Evolutionary conservation across 2,113 vertebrate genomes (phyloP), one percentile per base, ranked within the genome.

Genomic region (Recurvirostra avosetta): DNA sequence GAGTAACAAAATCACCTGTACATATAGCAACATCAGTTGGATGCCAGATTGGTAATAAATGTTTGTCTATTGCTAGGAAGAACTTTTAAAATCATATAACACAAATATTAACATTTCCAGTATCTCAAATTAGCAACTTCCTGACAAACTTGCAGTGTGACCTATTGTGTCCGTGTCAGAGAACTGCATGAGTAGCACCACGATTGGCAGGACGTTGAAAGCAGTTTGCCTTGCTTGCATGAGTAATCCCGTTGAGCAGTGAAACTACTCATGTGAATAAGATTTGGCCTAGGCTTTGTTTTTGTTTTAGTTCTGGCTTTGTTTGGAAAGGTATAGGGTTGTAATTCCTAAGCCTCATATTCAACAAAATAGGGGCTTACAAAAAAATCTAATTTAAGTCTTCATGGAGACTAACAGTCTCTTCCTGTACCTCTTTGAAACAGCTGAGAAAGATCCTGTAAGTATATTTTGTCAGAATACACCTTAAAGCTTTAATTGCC

Each of bases 261-360:
- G 41, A 12, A 91, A 66, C 40, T 30, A 70, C 96, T 93, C 92
- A 68, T 90, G 90, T 67, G 95, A 58, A 71, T 49, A 96, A 90
- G 88, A 93, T 96, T 96, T 95, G 94, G 34, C 76, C 88, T 80
- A 29, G 88, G 75, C 79, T 96, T 86, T 90, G 93, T 67, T 93
- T 93, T 95, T 95, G 92, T 95, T 91, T 75, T 32, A 86, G 67
- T 94, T 90, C 67, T 95, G 92, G 29, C 90, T 96, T 97, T 96
- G 96, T 97, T 93, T 97, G 96, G 59, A 92, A 94, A 90, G 92
- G 86, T 92, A 76, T 10, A 43, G 94, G 52, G 72, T 36, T 80
- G 78, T 86, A 23, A 94, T 93, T 88, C 85, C 88, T 80, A 22
- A 90, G 38, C 82, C 72, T 79, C 36, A 17, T 49, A 27, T 58